phyloP scores from a whole-genome alignment of 2,113 vertebrate genomes.

The Prionailurus viverrinus region DNA sequence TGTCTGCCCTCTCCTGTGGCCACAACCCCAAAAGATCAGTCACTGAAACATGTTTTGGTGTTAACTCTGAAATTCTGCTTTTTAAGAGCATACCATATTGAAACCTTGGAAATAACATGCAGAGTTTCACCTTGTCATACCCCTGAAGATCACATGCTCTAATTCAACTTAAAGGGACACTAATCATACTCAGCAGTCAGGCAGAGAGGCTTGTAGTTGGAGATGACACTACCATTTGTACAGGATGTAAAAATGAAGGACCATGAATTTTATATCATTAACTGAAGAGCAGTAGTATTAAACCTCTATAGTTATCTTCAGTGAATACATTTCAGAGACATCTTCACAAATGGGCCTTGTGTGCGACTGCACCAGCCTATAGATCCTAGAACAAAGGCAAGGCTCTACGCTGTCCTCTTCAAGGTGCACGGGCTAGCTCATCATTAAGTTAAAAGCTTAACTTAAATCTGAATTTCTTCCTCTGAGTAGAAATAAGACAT shows the following conservation, averaged over 20 bases:
- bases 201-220: constrained; percentile 73
- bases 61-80: constrained; percentile 74
- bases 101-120: constrained; percentile 73
- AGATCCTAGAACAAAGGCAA: constrained; percentile 48
- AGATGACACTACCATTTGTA: constrained; percentile 85
- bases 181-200: constrained; percentile 82
- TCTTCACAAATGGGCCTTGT: constrained; percentile 75
- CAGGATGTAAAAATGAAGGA: constrained; percentile 86
- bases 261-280: constrained; percentile 89
- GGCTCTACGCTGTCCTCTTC: constrained; percentile 44
- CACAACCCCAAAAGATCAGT: constrained; percentile 68
- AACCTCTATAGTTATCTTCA: constrained; percentile 85
- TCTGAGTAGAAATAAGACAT: constrained; percentile 61
- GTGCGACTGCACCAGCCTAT: not conserved
- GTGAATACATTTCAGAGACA: constrained; percentile 84
- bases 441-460: constrained; percentile 69
- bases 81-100: constrained; percentile 72
- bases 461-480: constrained; percentile 69
- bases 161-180: constrained; percentile 81
- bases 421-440: constrained; percentile 31
- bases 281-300: constrained; percentile 85
- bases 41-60: constrained; percentile 59
- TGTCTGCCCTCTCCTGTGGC: constrained; percentile 48
- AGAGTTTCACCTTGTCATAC: constrained; percentile 61
- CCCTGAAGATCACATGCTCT: constrained; percentile 73